Evolutionary conservation across 1,140 invertebrate species (phyloP).

Genomic region (Planococcus citri): DNA sequence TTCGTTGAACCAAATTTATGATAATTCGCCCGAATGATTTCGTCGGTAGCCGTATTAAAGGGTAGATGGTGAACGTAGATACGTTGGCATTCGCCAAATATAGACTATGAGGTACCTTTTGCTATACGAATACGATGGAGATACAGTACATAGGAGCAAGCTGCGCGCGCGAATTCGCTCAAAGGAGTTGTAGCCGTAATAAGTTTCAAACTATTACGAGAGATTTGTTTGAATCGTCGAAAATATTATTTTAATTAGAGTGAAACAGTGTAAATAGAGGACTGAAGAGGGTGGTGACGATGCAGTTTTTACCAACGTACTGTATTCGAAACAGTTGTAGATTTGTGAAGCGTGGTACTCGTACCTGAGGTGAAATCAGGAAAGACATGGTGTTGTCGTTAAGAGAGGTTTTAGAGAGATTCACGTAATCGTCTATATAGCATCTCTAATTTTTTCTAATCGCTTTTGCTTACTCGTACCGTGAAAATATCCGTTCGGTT

Average conservation of each 20-base stretch:
- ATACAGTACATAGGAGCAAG: too few relatives aligned
- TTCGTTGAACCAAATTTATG: constrained; percentile 7
- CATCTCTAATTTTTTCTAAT: neutral
- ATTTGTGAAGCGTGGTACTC: too few relatives aligned
- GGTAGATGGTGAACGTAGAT: neutral
- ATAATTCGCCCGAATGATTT: constrained; percentile 6
- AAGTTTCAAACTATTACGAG: too few relatives aligned
- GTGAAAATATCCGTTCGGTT: neutral
- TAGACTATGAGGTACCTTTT: too few relatives aligned
- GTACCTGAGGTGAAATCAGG: neutral
- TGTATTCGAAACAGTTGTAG: too few relatives aligned
- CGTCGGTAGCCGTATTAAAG: neutral
- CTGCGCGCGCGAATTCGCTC: too few relatives aligned
- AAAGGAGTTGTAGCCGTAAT: too few relatives aligned
- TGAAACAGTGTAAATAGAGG: neutral
- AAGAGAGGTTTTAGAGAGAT: neutral
- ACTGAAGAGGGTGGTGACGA: neutral
- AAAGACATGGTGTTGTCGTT: neutral
- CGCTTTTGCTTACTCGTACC: neutral
- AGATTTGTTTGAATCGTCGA: too few relatives aligned
- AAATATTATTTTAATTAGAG: neutral
- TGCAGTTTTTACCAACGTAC: neutral
- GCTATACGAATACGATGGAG: too few relatives aligned
- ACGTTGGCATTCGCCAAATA: neutral
- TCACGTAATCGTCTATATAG: neutral